A percentile compares a stretch with the other conserved stretches of the same genome.
Conservation (phyloP, 2,888 invertebrate genomes). For the Drosophila limbata region DNA sequence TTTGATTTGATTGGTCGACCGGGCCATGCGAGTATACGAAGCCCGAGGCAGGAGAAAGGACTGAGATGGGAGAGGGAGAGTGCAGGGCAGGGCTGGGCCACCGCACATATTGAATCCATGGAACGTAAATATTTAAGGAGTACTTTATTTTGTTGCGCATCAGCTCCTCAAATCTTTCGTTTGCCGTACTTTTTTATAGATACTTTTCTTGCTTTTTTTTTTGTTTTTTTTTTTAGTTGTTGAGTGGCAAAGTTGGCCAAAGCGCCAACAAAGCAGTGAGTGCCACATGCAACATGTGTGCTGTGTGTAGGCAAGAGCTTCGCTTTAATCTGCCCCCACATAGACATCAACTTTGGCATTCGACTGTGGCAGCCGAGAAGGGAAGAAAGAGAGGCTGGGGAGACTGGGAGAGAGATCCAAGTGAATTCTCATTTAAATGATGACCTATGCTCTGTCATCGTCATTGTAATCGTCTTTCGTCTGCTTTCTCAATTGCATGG, state of each 20-base stretch:
- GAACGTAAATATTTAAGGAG: conserved; percentile 75
- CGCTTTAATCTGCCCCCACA: conserved; percentile 40
- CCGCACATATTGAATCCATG: conserved; percentile 70
- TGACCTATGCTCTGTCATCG: conserved; percentile 46
- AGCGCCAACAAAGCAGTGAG: conserved; percentile 19
- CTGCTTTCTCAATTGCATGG: conserved; percentile 18
- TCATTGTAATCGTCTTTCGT: conserved; percentile 9
- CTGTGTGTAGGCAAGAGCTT: conserved; percentile 27
- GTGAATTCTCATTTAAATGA: conserved; percentile 50
- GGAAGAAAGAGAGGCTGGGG: not conserved
- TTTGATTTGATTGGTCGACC: conserved; percentile 44
- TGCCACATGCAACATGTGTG: conserved; percentile 69
- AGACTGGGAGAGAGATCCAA: conserved; percentile 7
- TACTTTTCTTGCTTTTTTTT: conserved; percentile 22
- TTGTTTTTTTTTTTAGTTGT: conserved; percentile 32
- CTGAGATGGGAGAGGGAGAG: not conserved
- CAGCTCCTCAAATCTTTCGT: conserved; percentile 62
- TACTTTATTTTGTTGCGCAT: conserved; percentile 70
- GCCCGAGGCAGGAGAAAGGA: conserved; percentile 1
- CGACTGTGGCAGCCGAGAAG: not conserved
- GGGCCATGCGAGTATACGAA: conserved; percentile 18
- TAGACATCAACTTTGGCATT: not conserved
- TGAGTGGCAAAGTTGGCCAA: conserved; percentile 63
- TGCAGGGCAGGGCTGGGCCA: conserved; percentile 12
- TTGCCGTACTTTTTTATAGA: conserved; percentile 49